Evolutionary conservation across 2,888 invertebrate genomes (phyloP).

Genomic region (Melanchra persicariae): DNA sequence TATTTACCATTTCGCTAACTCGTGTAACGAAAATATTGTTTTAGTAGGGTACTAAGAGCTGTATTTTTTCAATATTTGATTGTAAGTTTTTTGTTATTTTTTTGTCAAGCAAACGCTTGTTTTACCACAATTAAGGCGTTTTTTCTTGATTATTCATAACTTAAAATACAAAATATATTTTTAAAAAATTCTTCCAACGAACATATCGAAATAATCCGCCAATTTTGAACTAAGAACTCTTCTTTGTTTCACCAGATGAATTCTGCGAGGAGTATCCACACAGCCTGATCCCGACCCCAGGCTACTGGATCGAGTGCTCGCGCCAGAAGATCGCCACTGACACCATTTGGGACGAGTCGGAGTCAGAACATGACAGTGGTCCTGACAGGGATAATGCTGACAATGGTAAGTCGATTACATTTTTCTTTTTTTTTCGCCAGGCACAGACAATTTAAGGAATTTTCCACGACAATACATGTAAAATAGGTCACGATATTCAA

Average conservation of each 20-base stretch:
- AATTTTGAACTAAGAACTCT: neutral
- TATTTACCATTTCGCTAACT: conserved; percentile 9
- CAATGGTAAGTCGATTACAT: conserved; percentile 76
- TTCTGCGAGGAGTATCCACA: conserved; percentile 98
- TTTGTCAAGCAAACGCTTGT: neutral
- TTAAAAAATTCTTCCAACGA: neutral
- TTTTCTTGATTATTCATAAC: neutral
- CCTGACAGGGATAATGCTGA: conserved; percentile 88
- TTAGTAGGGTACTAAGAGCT: neutral
- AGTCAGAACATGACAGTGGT: conserved; percentile 94
- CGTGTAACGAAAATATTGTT: conserved; percentile 12
- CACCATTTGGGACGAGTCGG: conserved; percentile 97
- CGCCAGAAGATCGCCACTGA: conserved; percentile 96
- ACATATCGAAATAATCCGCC: neutral
- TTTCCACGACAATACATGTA: neutral
- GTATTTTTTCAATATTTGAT: neutral
- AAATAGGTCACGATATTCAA: neutral
- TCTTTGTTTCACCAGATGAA: conserved; percentile 92
- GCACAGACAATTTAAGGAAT: neutral
- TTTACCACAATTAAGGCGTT: neutral
- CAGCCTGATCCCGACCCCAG: conserved; percentile 97
- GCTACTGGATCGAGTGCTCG: conserved; percentile 99
- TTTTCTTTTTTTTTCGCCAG: neutral
- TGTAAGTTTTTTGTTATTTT: neutral
- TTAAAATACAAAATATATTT: neutral